Conservation (phyloP, 2,888 invertebrate species). For the Stegana nigrithorax region DNA sequence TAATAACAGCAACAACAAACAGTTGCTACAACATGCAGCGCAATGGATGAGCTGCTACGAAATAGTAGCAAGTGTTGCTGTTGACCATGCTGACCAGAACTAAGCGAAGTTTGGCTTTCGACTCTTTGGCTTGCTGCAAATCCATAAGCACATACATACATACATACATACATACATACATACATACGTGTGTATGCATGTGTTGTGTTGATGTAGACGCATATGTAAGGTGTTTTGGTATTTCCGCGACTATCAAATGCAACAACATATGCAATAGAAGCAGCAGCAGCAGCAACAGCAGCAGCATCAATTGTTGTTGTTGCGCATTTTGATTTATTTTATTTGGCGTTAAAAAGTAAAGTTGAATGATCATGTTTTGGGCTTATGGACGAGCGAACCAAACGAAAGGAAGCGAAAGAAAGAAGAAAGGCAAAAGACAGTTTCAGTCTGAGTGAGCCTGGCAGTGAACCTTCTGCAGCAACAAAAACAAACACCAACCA, state of each 20-base stretch:
- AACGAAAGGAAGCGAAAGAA: constrained; percentile 32
- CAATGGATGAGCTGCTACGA: too few species aligned
- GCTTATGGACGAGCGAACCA: constrained; percentile 26
- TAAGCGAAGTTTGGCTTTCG: too few species aligned
- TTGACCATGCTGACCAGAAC: too few species aligned
- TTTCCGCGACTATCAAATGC: constrained; percentile 22
- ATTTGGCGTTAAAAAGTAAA: constrained; percentile 62
- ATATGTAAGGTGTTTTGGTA: constrained; percentile 43
- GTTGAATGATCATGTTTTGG: constrained; percentile 59
- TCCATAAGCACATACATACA: background rate
- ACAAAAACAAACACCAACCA: constrained; percentile 7
- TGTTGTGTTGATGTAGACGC: constrained; percentile 28
- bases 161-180: background rate
- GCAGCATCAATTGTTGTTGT: constrained; percentile 38
- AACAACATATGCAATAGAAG: constrained; percentile 2
- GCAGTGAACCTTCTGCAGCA: too few species aligned
- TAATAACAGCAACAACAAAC: too few species aligned
- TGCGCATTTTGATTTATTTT: constrained; percentile 62
- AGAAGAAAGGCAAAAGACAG: too few species aligned
- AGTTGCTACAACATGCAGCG: too few species aligned
- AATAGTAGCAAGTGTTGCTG: too few species aligned
- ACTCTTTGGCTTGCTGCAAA: background rate
- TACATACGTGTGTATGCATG: background rate
- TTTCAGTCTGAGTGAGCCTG: too few species aligned
- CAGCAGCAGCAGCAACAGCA: background rate